phyloP scores from a whole-genome alignment of 37 sponge, comb jelly and placozoan species.

The Haliclona indistincta region DNA sequence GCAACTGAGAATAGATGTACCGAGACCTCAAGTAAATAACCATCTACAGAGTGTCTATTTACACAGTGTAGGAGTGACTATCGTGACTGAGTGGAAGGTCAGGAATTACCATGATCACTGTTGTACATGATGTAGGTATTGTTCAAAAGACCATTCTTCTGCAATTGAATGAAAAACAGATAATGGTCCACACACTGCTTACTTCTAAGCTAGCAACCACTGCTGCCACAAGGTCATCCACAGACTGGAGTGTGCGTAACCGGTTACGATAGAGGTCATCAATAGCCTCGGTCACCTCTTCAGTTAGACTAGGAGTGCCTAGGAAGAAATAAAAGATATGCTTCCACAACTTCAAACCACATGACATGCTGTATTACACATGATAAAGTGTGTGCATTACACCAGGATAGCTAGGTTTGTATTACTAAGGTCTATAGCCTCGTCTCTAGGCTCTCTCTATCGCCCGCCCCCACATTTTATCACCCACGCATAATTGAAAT shows the following conservation, averaged over 20 bases:
- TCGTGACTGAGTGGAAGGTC: not conserved
- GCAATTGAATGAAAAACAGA: too few species aligned
- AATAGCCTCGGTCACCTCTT: too few species aligned
- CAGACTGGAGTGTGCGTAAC: conserved; percentile 64
- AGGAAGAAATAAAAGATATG: not conserved
- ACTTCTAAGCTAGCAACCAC: too few species aligned
- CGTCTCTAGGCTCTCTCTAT: too few species aligned
- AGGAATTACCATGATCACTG: conserved; percentile 81
- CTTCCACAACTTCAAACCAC: not conserved
- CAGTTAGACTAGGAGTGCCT: not conserved
- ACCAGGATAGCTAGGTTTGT: too few species aligned
- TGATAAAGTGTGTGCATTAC: too few species aligned
- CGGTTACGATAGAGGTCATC: conserved; percentile 61
- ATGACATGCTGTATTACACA: too few species aligned
- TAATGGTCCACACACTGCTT: too few species aligned
- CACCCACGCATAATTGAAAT: too few species aligned
- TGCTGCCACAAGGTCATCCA: conserved; percentile 72
- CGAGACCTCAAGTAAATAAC: not conserved
- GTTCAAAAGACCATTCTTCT: conserved; percentile 48
- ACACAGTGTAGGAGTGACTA: not conserved
- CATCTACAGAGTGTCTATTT: not conserved
- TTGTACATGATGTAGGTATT: conserved; percentile 85
- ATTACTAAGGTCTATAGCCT: too few species aligned
- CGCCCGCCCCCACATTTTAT: too few species aligned
- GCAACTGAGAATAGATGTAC: too few species aligned